phyloP scores from a whole-genome alignment of 2,113 vertebrate species.

The Nothobranchius furzeri region DNA sequence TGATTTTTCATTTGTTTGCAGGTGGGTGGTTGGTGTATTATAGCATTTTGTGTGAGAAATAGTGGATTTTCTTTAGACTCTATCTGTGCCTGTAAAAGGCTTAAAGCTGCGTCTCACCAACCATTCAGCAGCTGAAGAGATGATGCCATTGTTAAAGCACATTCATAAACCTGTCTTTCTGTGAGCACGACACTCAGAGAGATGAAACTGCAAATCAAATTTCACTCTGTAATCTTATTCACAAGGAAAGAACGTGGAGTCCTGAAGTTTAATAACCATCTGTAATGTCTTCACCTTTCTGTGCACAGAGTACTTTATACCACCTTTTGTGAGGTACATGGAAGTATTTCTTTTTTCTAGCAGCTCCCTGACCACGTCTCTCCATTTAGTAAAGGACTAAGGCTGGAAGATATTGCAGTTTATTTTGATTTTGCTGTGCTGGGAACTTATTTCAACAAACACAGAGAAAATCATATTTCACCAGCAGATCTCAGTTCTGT shows the following conservation, averaged over 20 bases:
- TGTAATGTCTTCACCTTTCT: conserved; percentile 20
- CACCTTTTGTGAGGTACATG: conserved; percentile 29
- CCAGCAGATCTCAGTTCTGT: conserved; percentile 47
- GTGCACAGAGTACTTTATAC: conserved; percentile 13
- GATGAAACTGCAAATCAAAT: conserved; percentile 49
- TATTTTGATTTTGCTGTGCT: conserved; percentile 53
- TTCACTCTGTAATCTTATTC: conserved; percentile 41
- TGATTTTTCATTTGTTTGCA: conserved; percentile 23
- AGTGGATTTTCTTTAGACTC: background rate
- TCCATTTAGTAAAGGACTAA: conserved; percentile 44
- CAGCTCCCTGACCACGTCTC: conserved; percentile 35
- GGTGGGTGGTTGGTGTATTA: conserved; percentile 21
- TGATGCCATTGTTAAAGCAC: conserved; percentile 18
- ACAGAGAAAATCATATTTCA: conserved; percentile 62
- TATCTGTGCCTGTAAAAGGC: background rate
- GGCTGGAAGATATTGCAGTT: conserved; percentile 50
- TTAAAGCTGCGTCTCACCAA: conserved; percentile 1
- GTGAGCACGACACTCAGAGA: conserved; percentile 23
- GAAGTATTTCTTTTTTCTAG: conserved; percentile 28
- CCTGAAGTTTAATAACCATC: conserved; percentile 17
- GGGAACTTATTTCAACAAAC: conserved; percentile 56
- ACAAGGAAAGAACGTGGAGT: conserved; percentile 7
- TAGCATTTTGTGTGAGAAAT: conserved; percentile 1
- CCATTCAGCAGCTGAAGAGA: background rate
- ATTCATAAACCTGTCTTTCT: conserved; percentile 22